These are phyloP conservation scores for Watersipora subatra DNA, from an alignment of 1,140 invertebrate genomes.

Conservation along the genomic window DNA sequence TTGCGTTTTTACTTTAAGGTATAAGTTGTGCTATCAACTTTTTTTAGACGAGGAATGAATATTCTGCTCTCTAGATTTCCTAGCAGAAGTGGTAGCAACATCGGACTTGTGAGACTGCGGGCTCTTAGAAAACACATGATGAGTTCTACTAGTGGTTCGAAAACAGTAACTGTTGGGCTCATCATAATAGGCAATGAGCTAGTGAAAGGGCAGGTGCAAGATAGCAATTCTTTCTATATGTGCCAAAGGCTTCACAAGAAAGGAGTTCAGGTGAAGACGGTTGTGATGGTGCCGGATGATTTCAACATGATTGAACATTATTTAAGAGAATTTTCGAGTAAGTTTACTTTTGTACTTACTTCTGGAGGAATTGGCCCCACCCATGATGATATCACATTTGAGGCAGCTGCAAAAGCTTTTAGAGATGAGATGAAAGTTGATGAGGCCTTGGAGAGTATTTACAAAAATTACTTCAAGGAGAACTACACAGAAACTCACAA, in stretches of 20 bases:
- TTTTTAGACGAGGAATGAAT: no score
- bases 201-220: conserved; percentile 60
- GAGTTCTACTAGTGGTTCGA: no score
- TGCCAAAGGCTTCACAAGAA: conserved; percentile 50
- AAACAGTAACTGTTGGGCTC: conserved; percentile 24
- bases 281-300: conserved; percentile 48
- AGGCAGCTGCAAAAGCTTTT: conserved; percentile 60
- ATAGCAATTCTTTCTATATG: conserved; percentile 60
- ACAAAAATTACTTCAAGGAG: conserved; percentile 39
- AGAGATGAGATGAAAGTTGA: conserved; percentile 46
- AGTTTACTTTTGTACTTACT: conserved; percentile 55
- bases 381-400: conserved; percentile 70
- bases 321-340: conserved; percentile 51
- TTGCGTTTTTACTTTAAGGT: no score
- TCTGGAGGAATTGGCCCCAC: conserved; percentile 70
- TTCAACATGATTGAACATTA: conserved; percentile 55
- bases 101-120: no score
- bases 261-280: conserved; percentile 50
- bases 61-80: no score
- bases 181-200: conserved; percentile 71
- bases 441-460: conserved; percentile 48
- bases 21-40: no score
- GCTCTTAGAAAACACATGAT: no score
- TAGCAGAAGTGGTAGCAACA: no score
- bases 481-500: conserved; percentile 1